A percentile compares a stretch with the other conserved stretches of the same genome.
Evolutionary conservation across 2,888 invertebrate species (phyloP).

Genomic region (Crossocerus cetratus): DNA sequence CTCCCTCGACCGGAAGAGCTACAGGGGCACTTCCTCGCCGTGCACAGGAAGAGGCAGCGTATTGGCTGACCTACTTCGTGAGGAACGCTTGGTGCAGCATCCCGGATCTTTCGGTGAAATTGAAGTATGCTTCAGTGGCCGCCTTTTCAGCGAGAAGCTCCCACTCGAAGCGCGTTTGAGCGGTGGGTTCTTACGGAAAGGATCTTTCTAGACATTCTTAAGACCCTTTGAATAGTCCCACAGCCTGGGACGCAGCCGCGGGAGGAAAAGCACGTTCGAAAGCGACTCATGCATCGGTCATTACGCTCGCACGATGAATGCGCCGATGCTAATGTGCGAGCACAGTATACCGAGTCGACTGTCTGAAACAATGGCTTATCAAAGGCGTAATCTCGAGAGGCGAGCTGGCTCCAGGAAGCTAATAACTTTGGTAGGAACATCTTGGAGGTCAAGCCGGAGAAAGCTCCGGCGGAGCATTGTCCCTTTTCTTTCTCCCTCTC

Average conservation of each 20-base stretch:
- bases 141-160: not conserved
- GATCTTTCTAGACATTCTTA: too few species aligned
- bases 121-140: not conserved
- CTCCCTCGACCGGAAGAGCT: too few species aligned
- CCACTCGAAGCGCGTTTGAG: not conserved
- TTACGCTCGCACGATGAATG: conserved; percentile 18
- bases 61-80: conserved; percentile 21
- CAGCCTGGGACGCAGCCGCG: too few species aligned
- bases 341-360: conserved; percentile 9
- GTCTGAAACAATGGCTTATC: conserved; percentile 45
- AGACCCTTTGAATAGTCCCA: too few species aligned
- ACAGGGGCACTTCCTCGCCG: not conserved
- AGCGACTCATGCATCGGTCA: conserved; percentile 15
- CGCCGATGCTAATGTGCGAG: not conserved
- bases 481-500: too few species aligned
- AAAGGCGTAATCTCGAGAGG: conserved; percentile 30
- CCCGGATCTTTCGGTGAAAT: not conserved
- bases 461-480: not conserved
- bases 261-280: too few species aligned
- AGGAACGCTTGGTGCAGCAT: not conserved
- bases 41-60: not conserved
- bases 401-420: not conserved
- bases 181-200: not conserved
- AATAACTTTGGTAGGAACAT: conserved; percentile 34
- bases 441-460: conserved; percentile 35